Evolutionary conservation across 2,888 invertebrate genomes (phyloP).

Genomic region (Mamestra brassicae): DNA sequence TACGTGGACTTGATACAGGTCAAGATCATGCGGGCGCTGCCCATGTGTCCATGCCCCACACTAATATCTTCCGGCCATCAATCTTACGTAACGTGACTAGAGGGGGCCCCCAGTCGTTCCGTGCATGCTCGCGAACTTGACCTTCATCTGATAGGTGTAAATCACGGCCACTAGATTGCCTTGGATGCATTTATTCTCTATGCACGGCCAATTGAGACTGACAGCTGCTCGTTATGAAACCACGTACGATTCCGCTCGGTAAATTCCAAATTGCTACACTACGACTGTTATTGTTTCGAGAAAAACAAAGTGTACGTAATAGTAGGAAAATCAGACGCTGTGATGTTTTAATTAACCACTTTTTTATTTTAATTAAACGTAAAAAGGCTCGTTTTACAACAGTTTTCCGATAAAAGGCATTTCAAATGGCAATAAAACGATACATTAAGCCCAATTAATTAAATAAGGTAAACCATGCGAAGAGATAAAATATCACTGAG

Average conservation of each 20-base stretch:
- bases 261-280: conserved; percentile 4
- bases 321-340: not conserved
- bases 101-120: conserved; percentile 27
- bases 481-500: not conserved
- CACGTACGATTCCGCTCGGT: not conserved
- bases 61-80: conserved; percentile 35
- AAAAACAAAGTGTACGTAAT: not conserved
- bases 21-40: conserved; percentile 7
- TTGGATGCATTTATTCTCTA: conserved; percentile 26
- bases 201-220: conserved; percentile 14
- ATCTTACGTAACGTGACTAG: conserved; percentile 15
- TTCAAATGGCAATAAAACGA: not conserved
- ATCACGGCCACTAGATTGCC: conserved; percentile 12
- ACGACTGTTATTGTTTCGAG: not conserved
- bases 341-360: not conserved
- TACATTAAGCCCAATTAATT: not conserved
- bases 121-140: conserved; percentile 42
- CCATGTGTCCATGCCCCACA: conserved; percentile 1
- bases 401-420: not conserved
- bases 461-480: not conserved
- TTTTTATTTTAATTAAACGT: not conserved
- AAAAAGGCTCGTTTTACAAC: not conserved
- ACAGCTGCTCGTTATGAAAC: not conserved
- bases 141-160: conserved; percentile 33
- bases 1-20: conserved; percentile 98